Evolutionary conservation across 2,888 invertebrate genomes (phyloP), one percentile per base, ranked within the genome.

Genomic region (Drosophila cognata): DNA sequence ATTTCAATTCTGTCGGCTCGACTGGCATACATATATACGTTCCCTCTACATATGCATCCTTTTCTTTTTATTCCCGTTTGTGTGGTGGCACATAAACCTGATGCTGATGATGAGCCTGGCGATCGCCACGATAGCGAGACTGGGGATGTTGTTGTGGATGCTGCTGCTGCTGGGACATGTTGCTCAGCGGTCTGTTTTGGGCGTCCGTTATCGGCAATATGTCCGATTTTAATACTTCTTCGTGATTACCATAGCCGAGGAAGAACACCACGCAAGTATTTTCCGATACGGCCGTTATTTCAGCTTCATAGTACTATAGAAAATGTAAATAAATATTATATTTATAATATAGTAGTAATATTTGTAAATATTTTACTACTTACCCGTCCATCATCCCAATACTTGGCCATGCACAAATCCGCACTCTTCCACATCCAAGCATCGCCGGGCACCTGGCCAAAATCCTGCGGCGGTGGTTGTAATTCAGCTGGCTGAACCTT

Each of bases 321-420:
- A 56, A 53, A 46, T 16, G 10, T 18, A 16, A 16, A 21, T 31
- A n/a, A 25, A n/a, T 25, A 21, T 25, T 16, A 7, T 46, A 46
- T 46, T 16, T 25, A 16, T 28, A 8, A 25, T 8, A 25, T 25
- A 6, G 33, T 11, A 33, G 11, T 25, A 16, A 46, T 25, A 16
- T 46, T 25, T 4, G 4, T n/a, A 52, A 43, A 16, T n/a, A 8
- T 16, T 2, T 25, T 8, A 8, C 18, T 31, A 91, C 94, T 94
- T 92, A 97, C 97, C 94, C 96, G 96, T 89, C 96, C 96, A 93
- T 98, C 98, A 92, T 98, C 98, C 98, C 98, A 98, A 93, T 98
- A 98, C 90, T 97, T 97, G 10, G 98, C 98, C 93, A 97, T 94
- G 91, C 97, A 97, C 71, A 96, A 95, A 91, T 98, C 97, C 16